These are phyloP conservation scores for Tenebrosternarchus preto DNA, from an alignment of 2,113 vertebrate species.

Conservation along the genomic window DNA sequence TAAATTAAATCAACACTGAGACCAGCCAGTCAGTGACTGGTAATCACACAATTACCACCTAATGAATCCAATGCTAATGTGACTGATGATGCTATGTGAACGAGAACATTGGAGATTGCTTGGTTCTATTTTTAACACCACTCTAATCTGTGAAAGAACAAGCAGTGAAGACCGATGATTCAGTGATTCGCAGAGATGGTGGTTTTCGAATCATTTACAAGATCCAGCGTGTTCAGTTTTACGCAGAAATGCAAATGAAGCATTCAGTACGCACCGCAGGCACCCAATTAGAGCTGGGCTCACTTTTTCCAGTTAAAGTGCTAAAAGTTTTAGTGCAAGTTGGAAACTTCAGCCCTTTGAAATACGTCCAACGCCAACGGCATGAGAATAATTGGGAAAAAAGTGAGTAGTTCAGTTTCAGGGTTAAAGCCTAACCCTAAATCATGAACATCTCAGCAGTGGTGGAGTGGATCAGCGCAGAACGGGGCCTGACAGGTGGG, in stretches of 20 bases:
- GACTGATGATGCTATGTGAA: conserved; percentile 48
- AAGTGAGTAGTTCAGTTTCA: not conserved
- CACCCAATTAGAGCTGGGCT: not conserved
- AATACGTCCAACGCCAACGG: not conserved
- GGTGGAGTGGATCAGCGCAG: not conserved
- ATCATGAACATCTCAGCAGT: not conserved
- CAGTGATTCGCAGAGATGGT: conserved; percentile 21
- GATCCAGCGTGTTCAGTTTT: conserved; percentile 13
- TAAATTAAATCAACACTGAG: conserved; percentile 35
- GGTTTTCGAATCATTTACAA: conserved; percentile 21
- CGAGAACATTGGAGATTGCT: conserved; percentile 50
- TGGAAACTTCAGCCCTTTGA: not conserved
- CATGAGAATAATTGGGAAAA: not conserved
- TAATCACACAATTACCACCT: conserved; percentile 63
- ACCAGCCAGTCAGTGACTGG: conserved; percentile 49
- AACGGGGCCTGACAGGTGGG: not conserved
- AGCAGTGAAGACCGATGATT: conserved; percentile 49
- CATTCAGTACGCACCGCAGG: not conserved
- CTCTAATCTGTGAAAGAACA: conserved; percentile 53
- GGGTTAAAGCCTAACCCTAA: too few species aligned
- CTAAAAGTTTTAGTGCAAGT: not conserved
- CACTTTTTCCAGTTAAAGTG: conserved; percentile 5
- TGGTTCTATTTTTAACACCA: conserved; percentile 47
- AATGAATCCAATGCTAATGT: conserved; percentile 42
- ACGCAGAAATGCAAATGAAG: conserved; percentile 24